A percentile compares a stretch with the other conserved stretches of the same genome.
These are phyloP conservation scores for Archilochus colubris DNA, from an alignment of 2,113 vertebrate species.

Conservation along the genomic window DNA sequence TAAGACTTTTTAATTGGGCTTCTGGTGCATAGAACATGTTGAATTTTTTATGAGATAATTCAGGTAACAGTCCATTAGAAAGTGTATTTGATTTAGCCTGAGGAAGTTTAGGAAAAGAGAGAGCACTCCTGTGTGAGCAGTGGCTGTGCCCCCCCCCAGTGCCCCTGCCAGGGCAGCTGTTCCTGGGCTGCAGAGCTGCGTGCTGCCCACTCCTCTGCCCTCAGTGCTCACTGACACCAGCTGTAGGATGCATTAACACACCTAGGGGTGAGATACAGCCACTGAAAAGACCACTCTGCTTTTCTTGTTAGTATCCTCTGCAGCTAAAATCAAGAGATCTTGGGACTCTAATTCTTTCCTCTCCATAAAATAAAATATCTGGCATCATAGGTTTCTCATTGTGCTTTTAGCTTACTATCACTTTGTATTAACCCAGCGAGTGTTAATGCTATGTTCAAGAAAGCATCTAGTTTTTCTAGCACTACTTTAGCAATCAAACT, in stretches of 20 bases:
- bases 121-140: neutral
- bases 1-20: constrained; percentile 53
- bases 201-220: neutral
- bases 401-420: constrained; percentile 60
- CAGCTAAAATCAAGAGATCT: neutral
- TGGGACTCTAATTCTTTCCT: neutral
- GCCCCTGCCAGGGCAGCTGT: neutral
- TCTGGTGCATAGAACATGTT: constrained; percentile 26
- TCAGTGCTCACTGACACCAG: neutral
- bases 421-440: constrained; percentile 54
- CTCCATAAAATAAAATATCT: constrained; percentile 30
- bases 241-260: neutral
- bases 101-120: neutral
- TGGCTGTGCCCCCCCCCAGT: neutral
- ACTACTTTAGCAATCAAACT: constrained; percentile 66
- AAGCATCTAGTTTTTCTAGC: constrained; percentile 60
- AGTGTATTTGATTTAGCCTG: constrained; percentile 1
- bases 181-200: fast-evolving
- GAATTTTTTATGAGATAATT: constrained; percentile 49
- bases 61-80: constrained; percentile 57
- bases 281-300: neutral
- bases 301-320: neutral
- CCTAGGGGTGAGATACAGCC: fast-evolving
- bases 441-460: constrained; percentile 26
- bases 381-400: constrained; percentile 49